Conservation (phyloP, 2,113 vertebrate genomes). For the Coregonus clupeaformis region DNA sequence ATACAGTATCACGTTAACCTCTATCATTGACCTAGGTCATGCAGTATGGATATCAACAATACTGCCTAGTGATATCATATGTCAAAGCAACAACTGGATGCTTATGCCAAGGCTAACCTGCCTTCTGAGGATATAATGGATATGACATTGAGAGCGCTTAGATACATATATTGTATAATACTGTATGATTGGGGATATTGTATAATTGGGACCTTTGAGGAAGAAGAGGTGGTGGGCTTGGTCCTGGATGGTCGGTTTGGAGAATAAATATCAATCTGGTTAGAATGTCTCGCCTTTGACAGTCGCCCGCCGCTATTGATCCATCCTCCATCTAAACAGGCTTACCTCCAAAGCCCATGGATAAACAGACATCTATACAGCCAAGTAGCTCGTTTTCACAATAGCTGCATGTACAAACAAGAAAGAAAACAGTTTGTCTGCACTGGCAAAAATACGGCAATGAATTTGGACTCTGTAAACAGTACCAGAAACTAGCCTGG, state of each 20-base stretch:
- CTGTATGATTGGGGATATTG: slow-evolving; percentile 26
- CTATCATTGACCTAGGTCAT: neutral
- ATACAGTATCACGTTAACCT: neutral
- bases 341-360: slow-evolving; percentile 50
- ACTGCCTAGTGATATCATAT: neutral
- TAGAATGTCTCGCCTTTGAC: slow-evolving; percentile 47
- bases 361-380: slow-evolving; percentile 51
- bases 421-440: slow-evolving; percentile 20
- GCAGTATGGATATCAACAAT: slow-evolving; percentile 6
- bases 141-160: slow-evolving; percentile 12
- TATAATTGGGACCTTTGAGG: slow-evolving; percentile 28
- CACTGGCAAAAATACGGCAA: slow-evolving; percentile 48
- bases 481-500: slow-evolving; percentile 58
- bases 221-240: slow-evolving; percentile 20
- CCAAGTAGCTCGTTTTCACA: slow-evolving; percentile 57
- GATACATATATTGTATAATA: too few relatives aligned
- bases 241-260: slow-evolving; percentile 21
- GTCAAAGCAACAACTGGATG: neutral
- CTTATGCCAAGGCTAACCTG: neutral
- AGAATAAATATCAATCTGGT: slow-evolving; percentile 58
- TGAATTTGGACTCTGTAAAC: slow-evolving; percentile 51
- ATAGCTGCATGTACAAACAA: slow-evolving; percentile 57
- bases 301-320: slow-evolving; percentile 54
- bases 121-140: neutral
- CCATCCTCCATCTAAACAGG: slow-evolving; percentile 46